Evolutionary conservation across 2,888 invertebrate species (phyloP), one percentile per base, ranked within the genome.

Genomic region (Torymus tubicola): DNA sequence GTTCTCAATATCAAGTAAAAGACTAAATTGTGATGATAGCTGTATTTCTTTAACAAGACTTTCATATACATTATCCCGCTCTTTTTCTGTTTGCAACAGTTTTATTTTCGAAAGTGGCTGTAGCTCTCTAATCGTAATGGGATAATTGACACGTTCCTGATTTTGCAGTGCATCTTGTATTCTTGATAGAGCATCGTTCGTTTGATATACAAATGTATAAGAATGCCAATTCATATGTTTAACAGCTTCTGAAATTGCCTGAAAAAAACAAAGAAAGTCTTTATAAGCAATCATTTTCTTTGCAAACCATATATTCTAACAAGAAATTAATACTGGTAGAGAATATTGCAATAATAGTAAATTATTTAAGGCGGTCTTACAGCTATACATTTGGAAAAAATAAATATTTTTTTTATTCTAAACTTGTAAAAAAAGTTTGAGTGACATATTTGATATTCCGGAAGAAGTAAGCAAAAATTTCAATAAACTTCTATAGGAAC

Each of bases 131-230:
- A 92, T 87, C 0, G 90, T 91, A n/a, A 92, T 85, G 1, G 89
- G 87, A 71, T 85, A 84, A 81, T 87, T 87, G 5, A 83, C 86
- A 0, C 88, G 89, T 18, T 88, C 88, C 58, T 92, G 91, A 13
- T 91, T 87, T 85, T 92, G 92, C n/a, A 94, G 88, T 4, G 93
- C 89, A 72, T 93, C 92, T 85, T 93, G 93, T 31, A 94, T 89
- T n/a, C 95, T 93, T 42, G 95, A 85, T 90, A 94, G 86, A 89
- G 96, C 95, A 80, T 95, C 94, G 83, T 95, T 93, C 75, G 93
- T 93, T 88, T 97, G 96, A 86, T 97, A 97, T 61, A 97, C 91
- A 70, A 96, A 93, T 5, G 96, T 95, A 87, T 95, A 96, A 83
- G 93, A 93, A 80, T 93, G 93, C 96, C 96, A 97, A 83, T 94